phyloP scores from a whole-genome alignment of 2,888 invertebrate species.

The Andrena bucephala region DNA sequence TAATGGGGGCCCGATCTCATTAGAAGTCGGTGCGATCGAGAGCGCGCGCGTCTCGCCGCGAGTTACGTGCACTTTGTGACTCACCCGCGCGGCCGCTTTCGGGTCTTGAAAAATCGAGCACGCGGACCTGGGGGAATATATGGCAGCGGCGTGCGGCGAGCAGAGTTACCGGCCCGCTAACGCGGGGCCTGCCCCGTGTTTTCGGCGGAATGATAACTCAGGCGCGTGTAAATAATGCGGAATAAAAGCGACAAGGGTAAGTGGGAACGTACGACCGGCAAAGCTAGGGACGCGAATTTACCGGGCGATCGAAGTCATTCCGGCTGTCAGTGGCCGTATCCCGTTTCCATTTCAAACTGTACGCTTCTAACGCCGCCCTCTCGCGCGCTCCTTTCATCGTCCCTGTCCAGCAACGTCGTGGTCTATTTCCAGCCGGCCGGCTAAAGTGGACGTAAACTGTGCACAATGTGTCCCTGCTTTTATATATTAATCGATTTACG shows the following conservation, averaged over 20 bases:
- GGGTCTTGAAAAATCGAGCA: slow-evolving; percentile 10
- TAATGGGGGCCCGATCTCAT: slow-evolving; percentile 48
- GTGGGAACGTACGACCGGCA: slow-evolving; percentile 46
- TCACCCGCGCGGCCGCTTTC: slow-evolving; percentile 42
- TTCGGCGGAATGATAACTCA: slow-evolving; percentile 45
- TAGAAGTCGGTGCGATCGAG: slow-evolving; percentile 14
- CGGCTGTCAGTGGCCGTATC: slow-evolving; percentile 58
- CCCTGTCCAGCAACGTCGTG: not conserved
- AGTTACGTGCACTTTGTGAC: slow-evolving; percentile 33
- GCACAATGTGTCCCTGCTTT: slow-evolving; percentile 14
- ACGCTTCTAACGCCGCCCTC: slow-evolving; percentile 11
- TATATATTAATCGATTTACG: slow-evolving; percentile 52
- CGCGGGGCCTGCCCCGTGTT: slow-evolving; percentile 13
- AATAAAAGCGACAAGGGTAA: slow-evolving; percentile 53
- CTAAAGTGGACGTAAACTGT: slow-evolving; percentile 23
- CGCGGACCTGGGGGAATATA: not conserved
- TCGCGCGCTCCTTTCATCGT: slow-evolving; percentile 6
- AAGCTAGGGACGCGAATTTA: slow-evolving; percentile 54
- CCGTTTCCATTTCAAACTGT: slow-evolving; percentile 52
- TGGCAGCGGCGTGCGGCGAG: slow-evolving; percentile 9
- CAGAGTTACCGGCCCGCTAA: slow-evolving; percentile 28
- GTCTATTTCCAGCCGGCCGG: slow-evolving; percentile 48
- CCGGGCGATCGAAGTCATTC: slow-evolving; percentile 54
- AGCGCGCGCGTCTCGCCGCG: not conserved
- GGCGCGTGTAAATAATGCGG: slow-evolving; percentile 51